phyloP scores from a whole-genome alignment of 2,888 invertebrate species.

The Aleiodes testaceus region DNA sequence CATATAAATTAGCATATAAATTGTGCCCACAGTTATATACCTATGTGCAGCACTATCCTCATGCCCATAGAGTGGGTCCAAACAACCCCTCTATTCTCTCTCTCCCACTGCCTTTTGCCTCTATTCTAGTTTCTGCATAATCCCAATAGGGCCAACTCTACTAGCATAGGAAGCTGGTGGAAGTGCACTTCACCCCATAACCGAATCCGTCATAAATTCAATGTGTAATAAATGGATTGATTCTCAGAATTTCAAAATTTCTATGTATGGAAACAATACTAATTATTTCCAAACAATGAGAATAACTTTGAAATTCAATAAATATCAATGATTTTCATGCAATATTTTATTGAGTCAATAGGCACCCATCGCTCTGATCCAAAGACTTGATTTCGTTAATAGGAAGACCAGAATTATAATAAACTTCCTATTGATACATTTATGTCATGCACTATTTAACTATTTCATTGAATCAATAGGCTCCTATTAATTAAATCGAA shows the following conservation, averaged over 20 bases:
- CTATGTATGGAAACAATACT: constrained; percentile 8
- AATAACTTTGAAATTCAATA: too few species aligned
- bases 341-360: too few species aligned
- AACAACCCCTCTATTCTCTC: not conserved
- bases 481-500: too few species aligned
- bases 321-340: too few species aligned
- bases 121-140: constrained; percentile 64
- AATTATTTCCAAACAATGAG: too few species aligned
- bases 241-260: not conserved
- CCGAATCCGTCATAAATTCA: constrained; percentile 7
- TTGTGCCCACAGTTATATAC: constrained; percentile 61
- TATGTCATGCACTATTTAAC: too few species aligned
- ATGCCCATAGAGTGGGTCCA: constrained; percentile 30
- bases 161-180: not conserved
- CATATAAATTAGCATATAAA: constrained; percentile 73
- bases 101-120: constrained; percentile 48
- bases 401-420: too few species aligned
- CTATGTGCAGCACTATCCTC: constrained; percentile 36
- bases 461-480: too few species aligned
- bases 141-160: constrained; percentile 50
- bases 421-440: too few species aligned
- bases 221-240: constrained; percentile 8
- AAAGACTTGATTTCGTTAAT: too few species aligned
- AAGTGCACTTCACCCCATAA: constrained; percentile 18
- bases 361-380: too few species aligned